Evolutionary conservation across 2,113 vertebrate species (phyloP), one percentile per base, ranked within the genome.

Genomic region (Rhinolophus sinicus): DNA sequence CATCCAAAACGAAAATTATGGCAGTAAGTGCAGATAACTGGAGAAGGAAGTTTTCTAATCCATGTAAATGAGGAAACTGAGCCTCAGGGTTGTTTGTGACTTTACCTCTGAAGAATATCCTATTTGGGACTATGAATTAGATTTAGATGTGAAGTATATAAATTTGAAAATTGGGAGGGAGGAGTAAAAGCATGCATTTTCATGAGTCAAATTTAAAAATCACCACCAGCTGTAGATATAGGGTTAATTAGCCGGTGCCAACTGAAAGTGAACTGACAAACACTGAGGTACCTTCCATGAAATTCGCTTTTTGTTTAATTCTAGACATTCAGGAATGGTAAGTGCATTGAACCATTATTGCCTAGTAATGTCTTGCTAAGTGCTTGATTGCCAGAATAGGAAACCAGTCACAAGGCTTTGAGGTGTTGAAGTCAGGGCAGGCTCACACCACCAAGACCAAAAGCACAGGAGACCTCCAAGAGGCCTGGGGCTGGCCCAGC

Each of bases 171-270:
- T 28, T 26, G 33, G 13, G 24, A 44, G 12, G 78, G 56, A n/a
- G 5, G 70, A 40, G 54, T 14, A 1, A 5, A 24, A 58, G 40
- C 6, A 0, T 0, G 1, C 0, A 2, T n/a, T 28, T 40, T 4
- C 12, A 10, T 18, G 33, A 65, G n/a, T 8, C 28, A 3, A 1
- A 5, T 26, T 81, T 58, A 8, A 21, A 70, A 73, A n/a, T 75
- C 21, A 8, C 70, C 14, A 35, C 24, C 26, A 14, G n/a, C 47
- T 44, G 12, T 28, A 15, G 58, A 35, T 16, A 22, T 2, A 35
- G 26, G 58, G 26, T 22, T 30, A 26, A 22, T 10, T 7, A 33
- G 6, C 77, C 65, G 14, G 44, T 52, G 54, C 30, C 56, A 21
- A 21, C 33, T 8, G 6, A 4, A 38, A n/a, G 7, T 54, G 72